Conservation (phyloP, 2,797 vertebrate species). For the Eptatretus atami region DNA sequence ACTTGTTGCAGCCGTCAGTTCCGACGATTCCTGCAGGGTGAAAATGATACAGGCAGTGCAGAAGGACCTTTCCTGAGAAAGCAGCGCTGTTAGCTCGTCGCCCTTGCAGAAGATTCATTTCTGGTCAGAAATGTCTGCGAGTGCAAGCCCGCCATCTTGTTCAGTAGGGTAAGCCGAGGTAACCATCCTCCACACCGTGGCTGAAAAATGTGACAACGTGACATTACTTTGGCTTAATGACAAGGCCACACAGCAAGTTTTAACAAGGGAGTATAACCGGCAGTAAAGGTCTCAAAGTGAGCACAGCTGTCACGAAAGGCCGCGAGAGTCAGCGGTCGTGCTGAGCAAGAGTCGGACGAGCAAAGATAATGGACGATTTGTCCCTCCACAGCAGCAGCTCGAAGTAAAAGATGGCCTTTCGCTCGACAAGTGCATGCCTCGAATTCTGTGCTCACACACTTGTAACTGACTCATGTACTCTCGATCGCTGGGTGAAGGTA, state of each 20-base stretch:
- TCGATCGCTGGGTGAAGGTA: neutral
- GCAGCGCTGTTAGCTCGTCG: neutral
- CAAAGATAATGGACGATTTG: too few species aligned
- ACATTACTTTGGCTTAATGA: too few species aligned
- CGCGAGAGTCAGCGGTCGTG: neutral
- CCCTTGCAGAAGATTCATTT: neutral
- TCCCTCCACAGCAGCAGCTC: neutral
- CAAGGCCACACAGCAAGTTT: neutral
- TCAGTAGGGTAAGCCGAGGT: neutral
- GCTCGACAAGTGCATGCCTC: neutral
- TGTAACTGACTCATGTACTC: neutral
- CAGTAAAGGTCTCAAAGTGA: neutral
- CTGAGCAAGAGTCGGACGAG: neutral
- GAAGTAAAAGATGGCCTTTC: neutral
- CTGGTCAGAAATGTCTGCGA: neutral
- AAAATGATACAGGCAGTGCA: neutral
- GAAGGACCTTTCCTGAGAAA: neutral
- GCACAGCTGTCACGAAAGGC: slow-evolving; percentile 2
- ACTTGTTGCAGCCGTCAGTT: too few species aligned
- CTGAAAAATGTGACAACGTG: neutral
- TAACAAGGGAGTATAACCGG: neutral
- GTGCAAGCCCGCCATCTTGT: neutral
- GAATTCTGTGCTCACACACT: neutral
- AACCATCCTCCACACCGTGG: neutral
- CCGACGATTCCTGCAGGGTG: neutral